phyloP scores from a whole-genome alignment of 2,113 vertebrate species.

The Phylloscopus trochiloides region DNA sequence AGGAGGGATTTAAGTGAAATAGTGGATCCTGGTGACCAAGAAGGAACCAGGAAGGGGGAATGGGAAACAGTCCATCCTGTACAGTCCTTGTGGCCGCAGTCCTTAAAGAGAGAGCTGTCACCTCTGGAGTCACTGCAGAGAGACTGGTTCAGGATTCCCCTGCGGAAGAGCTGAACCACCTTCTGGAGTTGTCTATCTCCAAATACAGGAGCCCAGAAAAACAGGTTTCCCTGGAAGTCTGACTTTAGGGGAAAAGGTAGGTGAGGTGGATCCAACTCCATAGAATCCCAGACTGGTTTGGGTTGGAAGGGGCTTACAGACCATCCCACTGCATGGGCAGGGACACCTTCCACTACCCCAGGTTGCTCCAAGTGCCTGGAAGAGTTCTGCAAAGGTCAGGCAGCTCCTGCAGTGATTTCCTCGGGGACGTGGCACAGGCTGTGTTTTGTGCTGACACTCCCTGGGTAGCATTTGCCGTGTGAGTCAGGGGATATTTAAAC shows the following conservation, averaged over 20 bases:
- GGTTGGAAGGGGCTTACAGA: neutral
- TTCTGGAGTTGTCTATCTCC: neutral
- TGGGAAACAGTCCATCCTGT: neutral
- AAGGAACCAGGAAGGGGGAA: neutral
- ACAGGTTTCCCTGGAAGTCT: neutral
- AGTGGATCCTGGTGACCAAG: neutral
- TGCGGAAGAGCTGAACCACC: neutral
- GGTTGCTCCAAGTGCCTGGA: neutral
- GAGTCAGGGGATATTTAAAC: slow-evolving; percentile 47
- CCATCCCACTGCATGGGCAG: neutral
- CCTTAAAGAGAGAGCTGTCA: neutral
- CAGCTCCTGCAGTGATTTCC: neutral
- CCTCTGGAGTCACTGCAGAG: neutral
- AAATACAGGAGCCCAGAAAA: neutral
- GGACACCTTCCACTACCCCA: neutral
- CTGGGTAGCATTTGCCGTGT: neutral
- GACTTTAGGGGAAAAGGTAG: neutral
- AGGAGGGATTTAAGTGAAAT: neutral
- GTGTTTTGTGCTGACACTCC: neutral
- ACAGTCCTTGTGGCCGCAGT: neutral
- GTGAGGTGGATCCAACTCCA: neutral
- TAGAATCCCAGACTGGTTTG: neutral
- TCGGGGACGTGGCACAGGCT: neutral
- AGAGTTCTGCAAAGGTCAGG: neutral
- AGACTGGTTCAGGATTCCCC: neutral